Evolutionary conservation across 2,888 invertebrate genomes (phyloP), one percentile per base, ranked within the genome.

Genomic region (Xanthostigma xanthostigma): DNA sequence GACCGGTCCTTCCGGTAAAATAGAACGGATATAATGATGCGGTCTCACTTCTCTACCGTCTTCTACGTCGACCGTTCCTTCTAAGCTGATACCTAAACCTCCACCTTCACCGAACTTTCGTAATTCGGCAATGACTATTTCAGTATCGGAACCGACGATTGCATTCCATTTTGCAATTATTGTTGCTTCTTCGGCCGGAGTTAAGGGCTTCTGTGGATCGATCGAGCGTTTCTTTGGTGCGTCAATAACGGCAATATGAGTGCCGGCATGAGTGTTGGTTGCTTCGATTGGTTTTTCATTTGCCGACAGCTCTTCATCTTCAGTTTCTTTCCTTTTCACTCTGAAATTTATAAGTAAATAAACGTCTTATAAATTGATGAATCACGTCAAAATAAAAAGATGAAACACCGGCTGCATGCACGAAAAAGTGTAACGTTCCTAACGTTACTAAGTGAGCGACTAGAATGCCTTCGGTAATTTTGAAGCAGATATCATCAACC

Each of bases 11-110:
- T 96, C 94, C n/a, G 90, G 84, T 58, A 97, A 73, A 59, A 98
- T 94, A 47, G 93, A 93, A 56, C 97, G 82, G 62, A 98, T 96
- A 68, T 96, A 97, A 72, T 97, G 98, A 70, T 98, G 98, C 2
- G 98, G 97, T 50, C 96, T 78, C 41, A 96, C 92, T 71, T 98
- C 97, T 49, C 89, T 80, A 0, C 97, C 97, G 62, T 89, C 86
- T 68, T 94, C 92, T 47, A 98, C 95, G 66, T 98, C 98, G 39
- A 96, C 97, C 0, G 98, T 98, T 46, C 98, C 97, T 67, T 97
- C 96, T 53, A 97, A 74, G 45, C 94, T 96, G 59, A 98, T 95
- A 36, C 97, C 97, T 48, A 98, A 75, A 2, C 97, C 97, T 42
- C 93, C 93, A 41, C 91, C 90, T 59, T 91, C 89, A 12, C 81